Base-by-base conservation (phyloP, 2,797 vertebrate genomes). In the Pelodytes ibericus region DNA sequence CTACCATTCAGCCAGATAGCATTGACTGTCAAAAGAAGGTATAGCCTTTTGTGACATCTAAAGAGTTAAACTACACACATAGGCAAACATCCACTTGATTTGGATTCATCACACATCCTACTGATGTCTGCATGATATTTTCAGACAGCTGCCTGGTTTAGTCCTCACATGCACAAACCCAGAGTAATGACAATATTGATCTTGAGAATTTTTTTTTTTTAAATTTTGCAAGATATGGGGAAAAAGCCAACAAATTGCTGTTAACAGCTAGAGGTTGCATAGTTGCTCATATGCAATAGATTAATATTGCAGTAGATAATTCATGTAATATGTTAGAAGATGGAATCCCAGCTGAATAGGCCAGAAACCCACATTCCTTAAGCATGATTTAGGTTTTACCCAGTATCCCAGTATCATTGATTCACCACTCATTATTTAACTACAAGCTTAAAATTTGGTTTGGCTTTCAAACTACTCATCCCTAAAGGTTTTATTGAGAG, bases 21-120 rank as follows among this genome's bases (percentile, higher is more conserved):
- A 22, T 63, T 63, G 20, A 31, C n/a, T 22, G n/a, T 63, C 20
- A 44, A 16, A 15, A 44, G 41, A 44, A 16, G 10, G 18, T 44
- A 44, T 15, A 16, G 13, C 15, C 13, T 44, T 13, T 44, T 44
- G 33, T n/a, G 18, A 10, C 41, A 44, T 3, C 1, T 44, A 53
- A 53, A 16, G n/a, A 7, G 24, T 65, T 65, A 65, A 65, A 27
- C 13, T 22, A 27, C 15, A 47, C 16, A 29, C 15, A 58, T 15
- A 58, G 2, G 15, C 4, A 65, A 10, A 36, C 4, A 18, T n/a
- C 36, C n/a, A 41, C 62, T 39, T 25, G 82, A 87, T 90, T 85
- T 47, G 87, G 83, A 91, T 89, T 90, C 89, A 83, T 89, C 84
- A 79, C 88, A 91, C 82, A 82, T 90, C 88, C 86, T 87, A 87